Base-by-base conservation (phyloP, 2,113 vertebrate genomes). In the Scatophagus argus region DNA sequence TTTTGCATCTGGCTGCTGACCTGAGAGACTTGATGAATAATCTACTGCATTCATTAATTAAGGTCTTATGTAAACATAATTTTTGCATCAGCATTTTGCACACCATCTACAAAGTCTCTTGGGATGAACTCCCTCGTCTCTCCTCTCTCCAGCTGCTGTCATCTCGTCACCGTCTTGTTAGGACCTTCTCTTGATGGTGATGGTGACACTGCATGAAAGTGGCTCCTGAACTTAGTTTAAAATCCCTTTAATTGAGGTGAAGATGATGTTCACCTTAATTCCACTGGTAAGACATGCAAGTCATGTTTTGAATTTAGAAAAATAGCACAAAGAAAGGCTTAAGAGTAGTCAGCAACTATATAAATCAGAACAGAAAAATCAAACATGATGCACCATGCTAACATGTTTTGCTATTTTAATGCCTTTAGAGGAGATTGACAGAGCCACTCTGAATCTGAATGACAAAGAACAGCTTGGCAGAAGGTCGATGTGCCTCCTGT, bases 21-120 rank as follows among this genome's bases (percentile, higher is more conserved):
- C 46, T 76, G 54, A 66, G 55, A 51, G 44, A 58, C 64, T 0
- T 52, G 8, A 29, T 43, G 8, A 29, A 64, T 21, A 14, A 46
- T 46, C 55, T 52, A 2, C 49, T 51, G 43, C 27, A 13, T 56
- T 17, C 3, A 72, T 59, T 41, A 17, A 32, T 73, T 44, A 55
- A 41, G 11, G 17, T 70, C 27, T 62, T 60, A 32, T 61, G 61
- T 62, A 81, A 77, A 81, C 73, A 51, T 25, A 0, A 66, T 60
- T 74, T n/a, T 38, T 56, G 51, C 59, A 52, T 74, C 52, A 38
- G 36, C 21, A 52, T 67, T 51, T 44, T 13, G 52, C 21, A 56
- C 31, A 34, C 6, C 5, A 23, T 60, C 52, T 38, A 5, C 43
- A 55, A 34, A 39, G 29, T 52, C 72, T 77, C 76, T 54, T 19